Percentiles rank a stretch among this genome's conserved stretches.
These are phyloP conservation scores for Daktulosphaira vitifoliae DNA, from an alignment of 1,140 invertebrate species.

Conservation along the genomic window DNA sequence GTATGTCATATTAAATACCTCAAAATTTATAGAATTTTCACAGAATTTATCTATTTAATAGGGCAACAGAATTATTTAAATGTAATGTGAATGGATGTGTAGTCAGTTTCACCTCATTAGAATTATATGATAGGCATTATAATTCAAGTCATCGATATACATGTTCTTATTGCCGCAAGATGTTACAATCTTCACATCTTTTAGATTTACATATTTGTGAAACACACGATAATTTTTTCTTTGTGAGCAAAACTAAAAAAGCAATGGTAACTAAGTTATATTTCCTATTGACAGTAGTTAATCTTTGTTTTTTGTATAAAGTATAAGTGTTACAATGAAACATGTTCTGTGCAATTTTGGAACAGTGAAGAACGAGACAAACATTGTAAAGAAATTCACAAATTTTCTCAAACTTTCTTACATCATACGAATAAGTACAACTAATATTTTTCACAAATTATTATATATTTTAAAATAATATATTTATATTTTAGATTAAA, in stretches of 20 bases:
- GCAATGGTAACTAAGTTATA: slow-evolving; percentile 2
- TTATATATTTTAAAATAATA: no score
- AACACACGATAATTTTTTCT: slow-evolving; percentile 21
- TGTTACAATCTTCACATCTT: slow-evolving; percentile 19
- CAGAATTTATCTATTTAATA: neutral
- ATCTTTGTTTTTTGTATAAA: neutral
- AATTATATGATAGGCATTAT: slow-evolving; percentile 1
- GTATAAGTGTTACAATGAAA: slow-evolving; percentile 19
- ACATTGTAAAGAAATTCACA: slow-evolving; percentile 10
- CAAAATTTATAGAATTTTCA: no score
- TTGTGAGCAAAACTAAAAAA: neutral
- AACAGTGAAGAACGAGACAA: neutral
- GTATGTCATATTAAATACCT: neutral
- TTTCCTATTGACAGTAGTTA: neutral
- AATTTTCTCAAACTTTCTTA: neutral
- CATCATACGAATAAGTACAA: slow-evolving; percentile 5
- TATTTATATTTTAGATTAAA: slow-evolving; percentile 5
- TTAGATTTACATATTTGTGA: slow-evolving; percentile 23
- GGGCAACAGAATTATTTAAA: neutral
- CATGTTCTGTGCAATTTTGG: slow-evolving; percentile 5
- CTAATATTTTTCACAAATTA: neutral
- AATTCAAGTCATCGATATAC: slow-evolving; percentile 26
- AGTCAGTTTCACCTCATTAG: neutral
- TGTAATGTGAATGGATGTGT: slow-evolving; percentile 17
- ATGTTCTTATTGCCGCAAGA: slow-evolving; percentile 7